Conservation (phyloP, 2,113 vertebrate genomes). For the Oenanthe oenanthe region DNA sequence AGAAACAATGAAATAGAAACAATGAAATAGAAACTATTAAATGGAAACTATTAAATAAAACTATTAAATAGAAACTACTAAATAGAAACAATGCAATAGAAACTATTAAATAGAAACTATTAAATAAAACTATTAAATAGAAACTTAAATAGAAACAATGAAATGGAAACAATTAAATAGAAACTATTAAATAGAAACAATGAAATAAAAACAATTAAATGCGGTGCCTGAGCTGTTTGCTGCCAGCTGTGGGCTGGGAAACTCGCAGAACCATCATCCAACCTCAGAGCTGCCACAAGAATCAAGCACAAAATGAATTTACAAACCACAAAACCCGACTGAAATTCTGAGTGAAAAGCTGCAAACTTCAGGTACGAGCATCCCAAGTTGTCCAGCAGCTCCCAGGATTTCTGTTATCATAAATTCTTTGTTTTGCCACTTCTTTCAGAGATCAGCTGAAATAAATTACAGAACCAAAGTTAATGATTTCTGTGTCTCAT, state of each 20-base stretch:
- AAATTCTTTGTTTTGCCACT: background rate
- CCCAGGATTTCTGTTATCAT: background rate
- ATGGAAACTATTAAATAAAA: no score
- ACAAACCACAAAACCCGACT: background rate
- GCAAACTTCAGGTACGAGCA: background rate
- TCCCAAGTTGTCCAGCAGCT: background rate
- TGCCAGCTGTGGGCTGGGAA: background rate
- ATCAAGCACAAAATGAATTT: background rate
- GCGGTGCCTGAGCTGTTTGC: background rate
- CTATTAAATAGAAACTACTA: no score
- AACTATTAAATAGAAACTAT: no score
- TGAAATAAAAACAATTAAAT: background rate
- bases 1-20: no score
- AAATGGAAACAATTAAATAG: no score
- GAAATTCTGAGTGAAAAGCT: background rate
- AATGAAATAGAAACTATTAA: no score
- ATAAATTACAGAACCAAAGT: background rate
- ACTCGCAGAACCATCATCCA: background rate
- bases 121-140: no score
- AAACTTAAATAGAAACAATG: no score
- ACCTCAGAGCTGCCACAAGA: fast-evolving
- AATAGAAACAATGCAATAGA: no score
- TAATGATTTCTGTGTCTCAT: background rate
- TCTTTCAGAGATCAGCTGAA: background rate
- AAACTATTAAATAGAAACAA: no score